phyloP scores from a whole-genome alignment of 1,140 invertebrate species.

The Bombyx mandarina region DNA sequence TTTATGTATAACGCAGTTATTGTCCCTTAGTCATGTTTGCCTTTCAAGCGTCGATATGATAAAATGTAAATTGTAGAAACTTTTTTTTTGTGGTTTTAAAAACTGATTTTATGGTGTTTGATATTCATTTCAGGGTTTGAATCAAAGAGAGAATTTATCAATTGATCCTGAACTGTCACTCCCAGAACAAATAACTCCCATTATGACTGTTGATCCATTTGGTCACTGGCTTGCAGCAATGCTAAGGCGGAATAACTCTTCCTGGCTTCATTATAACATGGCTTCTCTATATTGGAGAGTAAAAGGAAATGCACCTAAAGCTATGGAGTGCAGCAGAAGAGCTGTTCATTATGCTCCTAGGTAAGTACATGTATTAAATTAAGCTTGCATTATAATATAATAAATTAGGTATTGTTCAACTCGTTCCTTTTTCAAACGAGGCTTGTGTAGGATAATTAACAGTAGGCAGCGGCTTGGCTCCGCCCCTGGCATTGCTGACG shows the following conservation, averaged over 20 bases:
- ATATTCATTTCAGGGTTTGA: slow-evolving; percentile 70
- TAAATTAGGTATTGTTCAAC: too few species aligned
- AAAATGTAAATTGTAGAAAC: too few species aligned
- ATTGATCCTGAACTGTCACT: slow-evolving; percentile 77
- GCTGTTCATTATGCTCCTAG: slow-evolving; percentile 85
- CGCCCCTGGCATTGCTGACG: too few species aligned
- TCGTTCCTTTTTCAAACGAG: too few species aligned
- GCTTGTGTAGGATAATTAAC: too few species aligned
- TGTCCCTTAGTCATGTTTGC: too few species aligned
- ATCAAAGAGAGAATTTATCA: slow-evolving; percentile 75
- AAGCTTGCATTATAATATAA: too few species aligned
- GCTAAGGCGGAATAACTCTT: slow-evolving; percentile 79
- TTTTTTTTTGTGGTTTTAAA: not conserved
- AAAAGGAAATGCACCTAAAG: slow-evolving; percentile 82
- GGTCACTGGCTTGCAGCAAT: slow-evolving; percentile 77
- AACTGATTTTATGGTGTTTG: not conserved
- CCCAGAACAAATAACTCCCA: slow-evolving; percentile 74
- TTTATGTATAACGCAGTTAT: too few species aligned
- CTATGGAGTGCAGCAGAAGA: slow-evolving; percentile 85
- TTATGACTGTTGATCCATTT: slow-evolving; percentile 77
- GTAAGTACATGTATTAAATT: slow-evolving; percentile 52
- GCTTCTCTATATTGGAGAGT: slow-evolving; percentile 90
- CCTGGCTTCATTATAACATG: slow-evolving; percentile 89
- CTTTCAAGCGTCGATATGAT: too few species aligned
- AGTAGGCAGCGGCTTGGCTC: too few species aligned